A percentile compares a stretch with the other conserved stretches of the same genome.
These are phyloP conservation scores for Gopherus evgoodei DNA, from an alignment of 2,113 vertebrate species.

Conservation along the genomic window DNA sequence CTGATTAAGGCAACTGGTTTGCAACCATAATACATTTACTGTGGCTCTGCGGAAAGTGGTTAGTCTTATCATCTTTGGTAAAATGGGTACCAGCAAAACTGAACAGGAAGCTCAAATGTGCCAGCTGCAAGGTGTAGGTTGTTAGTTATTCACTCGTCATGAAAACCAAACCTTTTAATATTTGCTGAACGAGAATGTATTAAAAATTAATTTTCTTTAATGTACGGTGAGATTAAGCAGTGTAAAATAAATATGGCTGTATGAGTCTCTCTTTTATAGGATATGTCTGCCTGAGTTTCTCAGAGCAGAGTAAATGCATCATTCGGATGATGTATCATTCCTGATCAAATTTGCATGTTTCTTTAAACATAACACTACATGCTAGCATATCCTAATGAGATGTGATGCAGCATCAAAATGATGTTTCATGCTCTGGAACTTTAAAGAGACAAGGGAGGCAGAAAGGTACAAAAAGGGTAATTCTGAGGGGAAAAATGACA, in stretches of 20 bases:
- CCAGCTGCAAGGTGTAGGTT: accelerated
- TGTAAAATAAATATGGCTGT: constrained; percentile 14
- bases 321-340: constrained; percentile 54
- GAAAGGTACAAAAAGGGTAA: constrained; percentile 33
- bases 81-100: background rate
- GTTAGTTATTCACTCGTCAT: background rate
- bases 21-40: background rate
- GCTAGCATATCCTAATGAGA: constrained; percentile 64
- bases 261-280: constrained; percentile 27
- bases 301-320: constrained; percentile 61
- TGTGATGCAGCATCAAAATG: constrained; percentile 75
- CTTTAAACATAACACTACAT: constrained; percentile 58
- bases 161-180: accelerated
- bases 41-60: background rate
- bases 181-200: background rate
- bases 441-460: constrained; percentile 62
- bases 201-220: background rate
- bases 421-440: constrained; percentile 72
- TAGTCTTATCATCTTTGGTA: background rate
- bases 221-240: background rate
- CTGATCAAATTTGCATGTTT: constrained; percentile 68
- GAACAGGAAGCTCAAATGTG: background rate
- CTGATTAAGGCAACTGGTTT: background rate
- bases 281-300: constrained; percentile 47
- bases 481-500: constrained; percentile 39